These are phyloP conservation scores for Nibea coibor DNA, from an alignment of 2,113 vertebrate genomes.

Conservation along the genomic window DNA sequence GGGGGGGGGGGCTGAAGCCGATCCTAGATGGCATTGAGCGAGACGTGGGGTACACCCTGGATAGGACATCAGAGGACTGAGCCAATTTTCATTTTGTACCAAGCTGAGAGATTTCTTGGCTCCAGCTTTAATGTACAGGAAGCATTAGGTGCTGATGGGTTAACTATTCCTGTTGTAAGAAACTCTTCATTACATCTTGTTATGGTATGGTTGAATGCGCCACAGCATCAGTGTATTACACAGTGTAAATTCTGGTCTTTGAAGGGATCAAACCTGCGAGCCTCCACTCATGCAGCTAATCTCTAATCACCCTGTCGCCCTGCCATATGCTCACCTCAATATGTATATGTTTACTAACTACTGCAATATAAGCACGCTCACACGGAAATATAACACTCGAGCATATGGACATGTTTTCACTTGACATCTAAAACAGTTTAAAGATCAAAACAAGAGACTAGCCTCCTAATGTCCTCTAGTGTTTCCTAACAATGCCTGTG, in stretches of 20 bases:
- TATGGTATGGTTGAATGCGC: constrained; percentile 30
- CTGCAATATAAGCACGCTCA: constrained; percentile 19
- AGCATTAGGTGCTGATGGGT: constrained; percentile 6
- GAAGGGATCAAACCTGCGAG: constrained; percentile 60
- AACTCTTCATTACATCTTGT: constrained; percentile 48
- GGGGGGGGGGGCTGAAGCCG: too few species aligned
- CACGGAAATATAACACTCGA: neutral
- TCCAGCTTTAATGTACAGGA: neutral
- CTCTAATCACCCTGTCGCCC: constrained; percentile 68
- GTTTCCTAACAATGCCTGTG: neutral
- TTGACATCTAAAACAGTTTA: constrained; percentile 18
- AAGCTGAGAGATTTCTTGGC: neutral
- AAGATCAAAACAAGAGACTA: constrained; percentile 2
- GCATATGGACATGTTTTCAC: constrained; percentile 24
- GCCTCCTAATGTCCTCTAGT: too few species aligned
- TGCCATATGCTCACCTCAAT: constrained; percentile 66
- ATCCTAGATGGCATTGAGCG: too few species aligned
- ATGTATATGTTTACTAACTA: constrained; percentile 54
- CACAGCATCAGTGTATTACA: constrained; percentile 34
- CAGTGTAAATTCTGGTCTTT: constrained; percentile 54
- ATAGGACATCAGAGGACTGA: neutral
- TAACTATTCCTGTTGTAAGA: neutral
- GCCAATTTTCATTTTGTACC: neutral
- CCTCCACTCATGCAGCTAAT: constrained; percentile 70
- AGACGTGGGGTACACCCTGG: too few species aligned